A percentile compares a stretch with the other conserved stretches of the same genome.
phyloP scores from a whole-genome alignment of 2,888 invertebrate species.

The Steinernema carpocapsae region DNA sequence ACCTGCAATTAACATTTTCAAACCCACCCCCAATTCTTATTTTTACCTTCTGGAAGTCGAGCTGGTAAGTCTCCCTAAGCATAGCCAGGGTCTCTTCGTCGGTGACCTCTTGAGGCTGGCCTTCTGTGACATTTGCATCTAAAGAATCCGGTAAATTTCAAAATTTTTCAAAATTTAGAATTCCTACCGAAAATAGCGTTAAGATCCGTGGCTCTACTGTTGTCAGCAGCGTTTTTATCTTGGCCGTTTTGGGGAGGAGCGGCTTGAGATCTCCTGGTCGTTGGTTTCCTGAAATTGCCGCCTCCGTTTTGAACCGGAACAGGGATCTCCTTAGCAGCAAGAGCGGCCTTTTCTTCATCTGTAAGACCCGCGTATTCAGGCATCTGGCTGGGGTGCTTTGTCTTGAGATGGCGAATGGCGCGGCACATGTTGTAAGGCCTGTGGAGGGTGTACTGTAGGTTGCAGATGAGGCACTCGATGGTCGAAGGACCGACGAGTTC shows the following conservation, averaged over 20 bases:
- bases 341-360: constrained; percentile 6
- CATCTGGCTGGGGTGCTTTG: constrained; percentile 65
- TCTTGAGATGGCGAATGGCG: constrained; percentile 66
- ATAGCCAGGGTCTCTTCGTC: constrained; percentile 41
- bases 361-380: constrained; percentile 57
- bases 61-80: constrained; percentile 44
- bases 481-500: constrained; percentile 63
- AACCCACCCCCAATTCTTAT: neutral
- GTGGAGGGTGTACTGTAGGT: constrained; percentile 64
- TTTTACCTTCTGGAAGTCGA: constrained; percentile 44
- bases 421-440: constrained; percentile 67
- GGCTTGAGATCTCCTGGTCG: constrained; percentile 13
- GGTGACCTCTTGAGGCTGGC: constrained; percentile 35
- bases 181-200: constrained; percentile 27
- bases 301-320: neutral
- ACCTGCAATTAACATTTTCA: neutral
- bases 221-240: neutral
- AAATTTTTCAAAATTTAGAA: neutral
- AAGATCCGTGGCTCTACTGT: neutral
- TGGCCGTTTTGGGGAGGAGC: neutral
- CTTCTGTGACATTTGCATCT: constrained; percentile 21
- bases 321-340: neutral
- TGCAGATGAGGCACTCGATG: constrained; percentile 67
- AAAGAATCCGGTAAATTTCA: neutral
- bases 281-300: neutral